Evolutionary conservation across 2,888 invertebrate species (phyloP).

Genomic region (Stratiomys singularior): DNA sequence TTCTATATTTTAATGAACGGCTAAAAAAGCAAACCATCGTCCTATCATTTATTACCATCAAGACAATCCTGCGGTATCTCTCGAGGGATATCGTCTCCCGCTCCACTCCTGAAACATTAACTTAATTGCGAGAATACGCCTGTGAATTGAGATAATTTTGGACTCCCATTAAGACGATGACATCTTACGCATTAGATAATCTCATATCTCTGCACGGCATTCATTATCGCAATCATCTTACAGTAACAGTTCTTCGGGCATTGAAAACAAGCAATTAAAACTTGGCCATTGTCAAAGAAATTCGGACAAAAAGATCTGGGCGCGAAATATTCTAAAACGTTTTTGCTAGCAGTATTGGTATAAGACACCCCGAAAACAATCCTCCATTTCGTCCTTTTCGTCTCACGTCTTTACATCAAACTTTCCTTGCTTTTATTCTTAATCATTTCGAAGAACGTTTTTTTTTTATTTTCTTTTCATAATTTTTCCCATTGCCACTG

Average conservation of each 20-base stretch:
- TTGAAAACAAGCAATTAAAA: slow-evolving; percentile 10
- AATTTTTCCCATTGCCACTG: slow-evolving; percentile 8
- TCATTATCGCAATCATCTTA: neutral
- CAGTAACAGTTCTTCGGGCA: neutral
- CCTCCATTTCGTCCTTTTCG: neutral
- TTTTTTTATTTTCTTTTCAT: neutral
- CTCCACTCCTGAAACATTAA: neutral
- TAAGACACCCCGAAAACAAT: neutral
- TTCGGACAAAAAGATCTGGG: slow-evolving; percentile 8
- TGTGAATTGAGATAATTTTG: slow-evolving; percentile 2
- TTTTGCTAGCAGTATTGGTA: neutral
- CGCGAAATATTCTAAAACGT: neutral
- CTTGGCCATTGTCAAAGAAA: slow-evolving; percentile 10
- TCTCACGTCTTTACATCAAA: neutral
- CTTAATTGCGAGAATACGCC: slow-evolving; percentile 18
- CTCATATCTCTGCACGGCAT: slow-evolving; percentile 5
- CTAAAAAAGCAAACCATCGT: neutral
- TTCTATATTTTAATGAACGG: neutral
- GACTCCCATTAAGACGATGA: slow-evolving; percentile 8
- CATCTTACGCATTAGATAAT: slow-evolving; percentile 10
- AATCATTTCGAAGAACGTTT: slow-evolving; percentile 1
- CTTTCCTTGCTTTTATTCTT: neutral
- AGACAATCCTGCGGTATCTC: neutral
- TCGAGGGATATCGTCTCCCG: neutral
- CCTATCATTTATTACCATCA: neutral